phyloP scores from a whole-genome alignment of 2,113 vertebrate genomes.

The Gasterosteus nipponicus region DNA sequence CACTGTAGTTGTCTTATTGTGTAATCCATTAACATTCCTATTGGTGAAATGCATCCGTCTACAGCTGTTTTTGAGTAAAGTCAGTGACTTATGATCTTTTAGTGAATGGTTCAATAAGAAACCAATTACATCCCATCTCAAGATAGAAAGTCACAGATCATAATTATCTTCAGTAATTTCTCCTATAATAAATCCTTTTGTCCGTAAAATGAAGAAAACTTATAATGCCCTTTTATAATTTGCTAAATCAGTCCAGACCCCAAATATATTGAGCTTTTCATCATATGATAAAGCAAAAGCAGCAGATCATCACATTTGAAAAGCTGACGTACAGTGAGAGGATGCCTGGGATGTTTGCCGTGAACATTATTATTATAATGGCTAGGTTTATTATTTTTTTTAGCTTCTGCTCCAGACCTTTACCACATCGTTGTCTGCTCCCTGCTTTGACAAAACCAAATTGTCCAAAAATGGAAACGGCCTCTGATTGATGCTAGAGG shows the following conservation, averaged over 20 bases:
- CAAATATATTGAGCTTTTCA: neutral
- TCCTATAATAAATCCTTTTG: neutral
- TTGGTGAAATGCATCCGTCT: constrained; percentile 5
- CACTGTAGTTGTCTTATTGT: constrained; percentile 23
- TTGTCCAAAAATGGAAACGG: neutral
- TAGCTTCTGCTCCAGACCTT: neutral
- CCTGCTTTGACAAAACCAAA: neutral
- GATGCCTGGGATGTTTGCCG: neutral
- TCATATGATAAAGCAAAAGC: neutral
- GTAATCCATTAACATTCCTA: constrained; percentile 64
- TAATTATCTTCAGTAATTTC: neutral
- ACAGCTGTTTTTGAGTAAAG: neutral
- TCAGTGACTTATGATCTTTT: no score
- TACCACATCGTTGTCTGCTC: neutral
- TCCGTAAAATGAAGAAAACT: neutral
- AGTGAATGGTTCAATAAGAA: neutral
- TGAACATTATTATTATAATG: neutral
- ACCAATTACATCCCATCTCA: neutral
- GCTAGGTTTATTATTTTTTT: neutral
- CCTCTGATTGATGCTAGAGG: neutral
- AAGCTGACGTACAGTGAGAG: neutral
- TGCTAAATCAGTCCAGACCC: neutral
- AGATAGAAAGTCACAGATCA: neutral
- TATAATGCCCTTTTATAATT: neutral
- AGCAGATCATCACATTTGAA: neutral